Base-by-base conservation (phyloP, 1,140 invertebrate genomes). In the Elymnias hypermnestra region DNA sequence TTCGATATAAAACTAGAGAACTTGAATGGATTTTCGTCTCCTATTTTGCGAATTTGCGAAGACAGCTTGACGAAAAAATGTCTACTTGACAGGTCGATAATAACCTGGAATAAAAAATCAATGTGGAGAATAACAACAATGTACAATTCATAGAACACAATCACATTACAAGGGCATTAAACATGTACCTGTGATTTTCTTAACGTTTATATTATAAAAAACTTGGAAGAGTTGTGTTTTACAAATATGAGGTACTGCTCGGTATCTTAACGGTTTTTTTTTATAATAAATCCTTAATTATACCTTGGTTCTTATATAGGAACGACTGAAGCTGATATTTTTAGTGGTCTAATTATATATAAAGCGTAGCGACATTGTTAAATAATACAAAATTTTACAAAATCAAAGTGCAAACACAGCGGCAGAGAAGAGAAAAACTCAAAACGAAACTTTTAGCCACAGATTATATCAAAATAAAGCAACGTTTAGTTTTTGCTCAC, bases 81-180 rank as follows among this genome's bases (percentile, higher is more conserved):
- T 82, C 76, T 73, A 72, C 74, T 79, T 83, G 81, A 81, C 81
- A 84, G 76, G 76, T 84, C 74, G 81, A 81, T 82, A 84, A 72
- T 84, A 84, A 84, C 81, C 81, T 84, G 81, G 77, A 84, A 84
- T 75, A 75, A 81, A 83, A 84, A 84, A 81, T 81, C 77, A 84
- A 84, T 83, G 75, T 78, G 67, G 26, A 46, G 59, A 68, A 66
- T 61, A 60, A 46, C 37, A 41, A 53, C 46, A 55, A 53, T 51
- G 35, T 38, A 29, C 25, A 49, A 19, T 15, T 23, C 46, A 46
- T 36, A 23, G 19, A 52, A 33, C 23, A 46, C 47, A 39, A 51
- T 44, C 40, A 44, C 49, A 45, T 45, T 45, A 52, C 42, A 52
- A 52, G 49, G 48, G 49, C 29, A 52, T 40, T 26, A 45, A 13